Evolutionary conservation across 2,888 invertebrate species (phyloP), one percentile per base, ranked within the genome.

Genomic region (Tryphoninae sp.): DNA sequence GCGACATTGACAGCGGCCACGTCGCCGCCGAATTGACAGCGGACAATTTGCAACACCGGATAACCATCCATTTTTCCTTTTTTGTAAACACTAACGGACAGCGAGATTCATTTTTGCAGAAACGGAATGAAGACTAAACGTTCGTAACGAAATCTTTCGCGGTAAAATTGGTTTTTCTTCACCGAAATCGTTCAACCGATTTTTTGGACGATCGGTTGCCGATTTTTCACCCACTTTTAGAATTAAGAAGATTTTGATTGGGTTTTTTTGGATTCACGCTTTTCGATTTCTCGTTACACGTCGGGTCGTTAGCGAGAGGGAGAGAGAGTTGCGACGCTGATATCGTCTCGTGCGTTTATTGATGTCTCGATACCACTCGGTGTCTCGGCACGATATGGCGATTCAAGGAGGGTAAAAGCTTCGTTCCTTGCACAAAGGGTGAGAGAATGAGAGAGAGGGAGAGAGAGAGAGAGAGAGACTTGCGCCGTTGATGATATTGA

Each of bases 11-110:
- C 68, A 19, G 62, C 76, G 79, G 89, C 89, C 80, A 90, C 83
- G 71, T 91, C 90, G 80, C 89, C 86, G 58, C 89, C 90, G 45
- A 91, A 88, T 68, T 91, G 90, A 79, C 91, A 91, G 49, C 91
- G 90, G 81, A 92, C 90, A 82, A 91, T 91, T 86, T 91, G 91
- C 78, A 92, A 84, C 74, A 92, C 90, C 71, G 92, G 91, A 82
- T 90, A 90, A 26, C 90, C 90, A 83, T 92, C 91, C 92, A 92
- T 92, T 80, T 84, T 85, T 79, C 75, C 75, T 68, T 16, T 77
- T 13, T 45, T 8, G 8, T 26, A 33, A 33, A 33, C 33, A 33
- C 33, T 33, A 33, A 33, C 6, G 33, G 33, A 33, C 33, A 1
- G 6, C 6, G 33, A 6, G 33, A 33, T 33, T 33, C 33, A 33